A percentile compares a stretch with the other conserved stretches of the same genome.
These are phyloP conservation scores for Helicoverpa zea DNA, from an alignment of 1,140 invertebrate genomes.

Conservation along the genomic window DNA sequence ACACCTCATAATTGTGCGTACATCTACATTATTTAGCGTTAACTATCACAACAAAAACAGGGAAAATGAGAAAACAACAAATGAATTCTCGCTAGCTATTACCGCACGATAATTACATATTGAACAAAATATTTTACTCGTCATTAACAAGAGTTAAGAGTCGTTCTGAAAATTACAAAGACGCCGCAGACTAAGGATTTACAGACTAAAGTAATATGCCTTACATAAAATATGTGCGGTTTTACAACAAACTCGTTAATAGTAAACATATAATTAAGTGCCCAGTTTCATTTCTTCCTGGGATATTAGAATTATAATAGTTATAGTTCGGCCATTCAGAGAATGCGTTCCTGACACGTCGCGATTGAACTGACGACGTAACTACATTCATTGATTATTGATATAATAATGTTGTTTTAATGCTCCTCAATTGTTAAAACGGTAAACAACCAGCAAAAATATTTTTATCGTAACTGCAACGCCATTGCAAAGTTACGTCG, in stretches of 20 bases:
- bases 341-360: too few relatives aligned
- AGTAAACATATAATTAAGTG: constrained; percentile 28
- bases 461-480: too few relatives aligned
- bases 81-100: constrained; percentile 7
- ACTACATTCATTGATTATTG: too few relatives aligned
- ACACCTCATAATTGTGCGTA: constrained; percentile 1
- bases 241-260: constrained; percentile 21
- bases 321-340: too few relatives aligned
- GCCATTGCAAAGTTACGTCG: too few relatives aligned
- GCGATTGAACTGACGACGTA: too few relatives aligned
- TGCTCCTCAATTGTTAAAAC: too few relatives aligned
- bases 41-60: constrained; percentile 38
- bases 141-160: constrained; percentile 27
- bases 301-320: neutral
- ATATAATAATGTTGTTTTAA: too few relatives aligned
- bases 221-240: constrained; percentile 6
- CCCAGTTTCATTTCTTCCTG: constrained; percentile 15
- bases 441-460: too few relatives aligned
- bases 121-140: constrained; percentile 33
- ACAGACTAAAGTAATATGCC: neutral
- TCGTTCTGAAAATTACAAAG: constrained; percentile 32
- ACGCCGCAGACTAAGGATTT: constrained; percentile 1
- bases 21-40: neutral
- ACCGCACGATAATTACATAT: constrained; percentile 10
- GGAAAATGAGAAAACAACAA: constrained; percentile 30